A percentile compares a stretch with the other conserved stretches of the same genome.
Evolutionary conservation across 2,797 vertebrate genomes (phyloP).

Genomic region (Microchirus variegatus): DNA sequence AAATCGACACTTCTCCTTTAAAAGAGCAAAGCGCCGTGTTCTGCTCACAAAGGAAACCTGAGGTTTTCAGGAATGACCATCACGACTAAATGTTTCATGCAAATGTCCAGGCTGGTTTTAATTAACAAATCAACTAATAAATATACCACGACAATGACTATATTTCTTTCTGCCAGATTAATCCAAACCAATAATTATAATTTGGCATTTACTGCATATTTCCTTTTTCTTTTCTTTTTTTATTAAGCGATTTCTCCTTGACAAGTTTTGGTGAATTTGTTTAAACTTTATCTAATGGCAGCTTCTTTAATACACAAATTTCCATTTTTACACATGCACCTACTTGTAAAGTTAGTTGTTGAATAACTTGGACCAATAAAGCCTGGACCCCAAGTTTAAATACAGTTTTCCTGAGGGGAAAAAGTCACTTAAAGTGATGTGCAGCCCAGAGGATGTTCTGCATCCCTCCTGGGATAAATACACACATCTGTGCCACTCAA

Average conservation of each 20-base stretch:
- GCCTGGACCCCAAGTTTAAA: background rate
- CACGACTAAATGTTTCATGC: too few species aligned
- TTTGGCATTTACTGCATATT: too few species aligned
- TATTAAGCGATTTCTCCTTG: too few species aligned
- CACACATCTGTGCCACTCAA: conserved; percentile 55
- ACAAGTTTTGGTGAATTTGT: too few species aligned
- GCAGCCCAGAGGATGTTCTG: conserved; percentile 17
- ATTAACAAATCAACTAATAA: too few species aligned
- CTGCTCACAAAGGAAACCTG: too few species aligned
- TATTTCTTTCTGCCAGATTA: too few species aligned
- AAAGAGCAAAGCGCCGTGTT: conserved; percentile 40
- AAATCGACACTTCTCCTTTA: conserved; percentile 60
- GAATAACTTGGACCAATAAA: background rate
- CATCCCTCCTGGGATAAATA: conserved; percentile 37
- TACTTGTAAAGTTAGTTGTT: background rate
- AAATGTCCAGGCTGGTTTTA: too few species aligned
- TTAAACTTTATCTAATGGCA: too few species aligned
- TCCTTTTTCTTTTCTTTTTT: too few species aligned
- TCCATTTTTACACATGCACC: background rate
- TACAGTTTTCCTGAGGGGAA: conserved; percentile 3
- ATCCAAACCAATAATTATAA: too few species aligned
- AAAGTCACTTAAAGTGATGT: conserved; percentile 11
- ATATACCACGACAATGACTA: too few species aligned
- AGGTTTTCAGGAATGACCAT: conserved; percentile 11
- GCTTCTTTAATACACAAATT: background rate